Conservation (phyloP, 2,888 invertebrate species). For the Trachelus troglodyta region DNA sequence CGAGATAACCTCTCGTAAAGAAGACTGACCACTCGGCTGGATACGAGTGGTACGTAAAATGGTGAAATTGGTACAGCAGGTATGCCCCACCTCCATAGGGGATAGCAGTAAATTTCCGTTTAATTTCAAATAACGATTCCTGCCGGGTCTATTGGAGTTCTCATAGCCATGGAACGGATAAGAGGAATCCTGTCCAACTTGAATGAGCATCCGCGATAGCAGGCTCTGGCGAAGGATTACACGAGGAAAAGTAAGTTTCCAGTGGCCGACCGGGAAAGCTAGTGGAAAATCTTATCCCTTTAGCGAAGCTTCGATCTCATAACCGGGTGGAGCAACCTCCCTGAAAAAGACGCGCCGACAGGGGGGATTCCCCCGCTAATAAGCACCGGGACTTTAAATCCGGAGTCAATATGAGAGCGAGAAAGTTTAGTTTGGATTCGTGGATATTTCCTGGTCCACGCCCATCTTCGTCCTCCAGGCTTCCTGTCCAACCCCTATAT, state of each 20-base stretch:
- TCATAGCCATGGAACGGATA: not conserved
- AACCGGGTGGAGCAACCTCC: not conserved
- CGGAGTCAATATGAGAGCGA: slow-evolving; percentile 1
- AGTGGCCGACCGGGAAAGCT: not conserved
- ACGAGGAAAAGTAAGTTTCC: slow-evolving; percentile 1
- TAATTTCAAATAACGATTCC: not conserved
- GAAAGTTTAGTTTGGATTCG: slow-evolving; percentile 1
- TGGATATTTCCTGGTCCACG: not conserved
- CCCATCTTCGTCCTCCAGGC: not conserved
- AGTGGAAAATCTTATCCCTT: slow-evolving; percentile 4
- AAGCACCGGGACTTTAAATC: slow-evolving; percentile 3
- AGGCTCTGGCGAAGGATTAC: not conserved
- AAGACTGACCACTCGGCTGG: not conserved
- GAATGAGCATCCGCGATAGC: not conserved
- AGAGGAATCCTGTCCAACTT: not conserved
- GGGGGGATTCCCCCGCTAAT: not conserved
- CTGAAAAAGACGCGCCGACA: not conserved
- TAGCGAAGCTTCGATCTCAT: not conserved
- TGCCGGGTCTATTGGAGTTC: not conserved
- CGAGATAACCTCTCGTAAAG: not conserved
- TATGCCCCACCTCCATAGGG: too few relatives aligned
- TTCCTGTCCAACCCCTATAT: not conserved
- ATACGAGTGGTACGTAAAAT: not conserved
- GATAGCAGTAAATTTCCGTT: not conserved
- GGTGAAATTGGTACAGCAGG: not conserved